phyloP scores from a whole-genome alignment of 1,140 invertebrate species.

The Anoplophora glabripennis region DNA sequence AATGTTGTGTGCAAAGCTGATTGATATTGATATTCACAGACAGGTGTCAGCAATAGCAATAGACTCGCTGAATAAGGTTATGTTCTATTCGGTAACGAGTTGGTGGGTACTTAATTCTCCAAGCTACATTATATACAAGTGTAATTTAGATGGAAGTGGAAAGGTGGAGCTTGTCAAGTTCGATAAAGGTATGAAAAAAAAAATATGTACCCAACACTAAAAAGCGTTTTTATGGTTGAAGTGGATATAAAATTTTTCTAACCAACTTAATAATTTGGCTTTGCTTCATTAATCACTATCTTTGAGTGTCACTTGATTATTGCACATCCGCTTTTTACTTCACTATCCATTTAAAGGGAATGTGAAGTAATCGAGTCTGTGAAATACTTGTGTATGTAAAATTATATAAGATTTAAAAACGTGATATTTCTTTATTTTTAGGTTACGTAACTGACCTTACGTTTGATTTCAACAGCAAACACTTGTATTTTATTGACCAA shows the following conservation, averaged over 20 bases:
- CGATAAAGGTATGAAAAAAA: constrained; percentile 19
- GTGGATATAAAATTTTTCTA: neutral
- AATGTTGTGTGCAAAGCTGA: constrained; percentile 57
- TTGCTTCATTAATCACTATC: too few species aligned
- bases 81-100: constrained; percentile 58
- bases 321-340: neutral
- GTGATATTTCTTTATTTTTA: constrained; percentile 25
- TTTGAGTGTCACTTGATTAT: neutral
- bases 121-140: constrained; percentile 56
- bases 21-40: constrained; percentile 62
- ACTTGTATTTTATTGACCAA: constrained; percentile 69
- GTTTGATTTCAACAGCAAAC: constrained; percentile 61
- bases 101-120: constrained; percentile 48
- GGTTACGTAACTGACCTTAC: constrained; percentile 64
- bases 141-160: constrained; percentile 64
- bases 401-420: too few species aligned
- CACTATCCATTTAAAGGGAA: too few species aligned
- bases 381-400: too few species aligned
- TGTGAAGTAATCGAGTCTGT: too few species aligned
- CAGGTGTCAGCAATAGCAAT: constrained; percentile 53
- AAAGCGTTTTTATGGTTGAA: too few species aligned
- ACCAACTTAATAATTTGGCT: too few species aligned
- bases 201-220: too few species aligned
- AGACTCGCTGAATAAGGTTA: constrained; percentile 52
- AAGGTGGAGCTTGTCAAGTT: constrained; percentile 44